Base-by-base conservation (phyloP, 2,888 invertebrate genomes). In the Acrocyrtus sp. region DNA sequence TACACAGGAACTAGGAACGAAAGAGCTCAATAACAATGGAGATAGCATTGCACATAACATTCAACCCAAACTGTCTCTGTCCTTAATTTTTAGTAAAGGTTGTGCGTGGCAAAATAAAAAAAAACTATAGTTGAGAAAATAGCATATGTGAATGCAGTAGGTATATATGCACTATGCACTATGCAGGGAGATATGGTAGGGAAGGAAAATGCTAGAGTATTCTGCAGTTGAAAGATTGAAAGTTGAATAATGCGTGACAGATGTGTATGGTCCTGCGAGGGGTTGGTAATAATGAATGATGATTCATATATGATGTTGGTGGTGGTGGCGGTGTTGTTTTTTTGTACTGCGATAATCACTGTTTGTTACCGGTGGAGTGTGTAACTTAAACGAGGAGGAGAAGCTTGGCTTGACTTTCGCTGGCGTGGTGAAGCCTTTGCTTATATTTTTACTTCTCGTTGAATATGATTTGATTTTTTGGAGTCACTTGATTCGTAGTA, bases 221-320 rank as follows among this genome's bases (percentile, higher is more conserved):
- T n/a, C n/a, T n/a, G n/a, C n/a, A n/a, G n/a, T 17, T 27, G 15
- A n/a, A 17, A 41, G 39, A 56, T 41, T 58, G 48, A 48, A 17
- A n/a, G 34, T 34, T 61, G 61, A 45, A 61, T 29, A 47, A 58
- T 43, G 19, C 26, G 50, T 43, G 41, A 43, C 53, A 62, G 53
- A 62, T 62, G 62, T n/a, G n/a, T n/a, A n/a, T n/a, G n/a, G n/a
- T n/a, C n/a, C n/a, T n/a, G n/a, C n/a, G n/a, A n/a, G n/a, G n/a
- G n/a, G n/a, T n/a, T n/a, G n/a, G n/a, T n/a, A n/a, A n/a, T n/a
- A n/a, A n/a, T n/a, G 39, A 21, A 62, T 21, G 8, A 47, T 24
- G 45, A 21, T 17, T 21, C n/a, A 50, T 3, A 12, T 43, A 43
- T 15, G 26, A 45, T 43, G 43, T 24, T 56, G 56, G 39, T 58